Evolutionary conservation across 2,888 invertebrate species (phyloP).

Genomic region (Rhingia campestris): DNA sequence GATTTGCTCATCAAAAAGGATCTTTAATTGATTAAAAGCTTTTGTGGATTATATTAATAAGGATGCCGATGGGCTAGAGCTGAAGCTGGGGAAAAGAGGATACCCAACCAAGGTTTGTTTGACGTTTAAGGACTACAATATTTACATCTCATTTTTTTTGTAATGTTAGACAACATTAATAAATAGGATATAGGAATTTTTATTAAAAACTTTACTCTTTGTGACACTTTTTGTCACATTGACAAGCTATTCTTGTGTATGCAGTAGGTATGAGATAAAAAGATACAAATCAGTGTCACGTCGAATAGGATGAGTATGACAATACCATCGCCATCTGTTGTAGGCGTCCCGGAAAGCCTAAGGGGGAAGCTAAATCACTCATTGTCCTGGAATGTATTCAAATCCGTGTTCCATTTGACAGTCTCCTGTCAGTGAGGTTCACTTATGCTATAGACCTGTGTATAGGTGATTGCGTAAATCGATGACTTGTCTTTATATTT

Average conservation of each 20-base stretch:
- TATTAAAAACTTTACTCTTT: constrained; percentile 63
- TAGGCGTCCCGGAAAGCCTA: constrained; percentile 18
- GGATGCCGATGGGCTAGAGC: constrained; percentile 1
- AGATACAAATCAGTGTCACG: constrained; percentile 55
- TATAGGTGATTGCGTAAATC: constrained; percentile 41
- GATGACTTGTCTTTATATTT: constrained; percentile 48
- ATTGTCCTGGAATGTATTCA: constrained; percentile 43
- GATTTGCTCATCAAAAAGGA: constrained; percentile 49
- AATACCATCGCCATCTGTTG: background rate
- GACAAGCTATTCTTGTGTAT: constrained; percentile 54
- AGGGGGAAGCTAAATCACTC: constrained; percentile 34
- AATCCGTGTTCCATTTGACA: constrained; percentile 42
- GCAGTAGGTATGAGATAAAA: constrained; percentile 9
- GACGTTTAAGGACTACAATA: constrained; percentile 14
- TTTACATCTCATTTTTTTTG: constrained; percentile 15
- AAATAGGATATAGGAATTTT: constrained; percentile 38
- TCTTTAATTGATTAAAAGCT: constrained; percentile 73
- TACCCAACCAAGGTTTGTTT: constrained; percentile 46
- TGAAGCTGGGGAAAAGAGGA: constrained; percentile 11
- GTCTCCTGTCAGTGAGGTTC: constrained; percentile 8
- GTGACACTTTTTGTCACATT: constrained; percentile 55
- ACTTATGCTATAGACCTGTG: background rate
- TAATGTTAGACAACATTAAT: constrained; percentile 31
- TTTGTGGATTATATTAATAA: constrained; percentile 50
- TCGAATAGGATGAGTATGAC: background rate